A percentile compares a stretch with the other conserved stretches of the same genome.
Evolutionary conservation across 2,113 vertebrate species (phyloP).

Genomic region (Antidorcas marsupialis): DNA sequence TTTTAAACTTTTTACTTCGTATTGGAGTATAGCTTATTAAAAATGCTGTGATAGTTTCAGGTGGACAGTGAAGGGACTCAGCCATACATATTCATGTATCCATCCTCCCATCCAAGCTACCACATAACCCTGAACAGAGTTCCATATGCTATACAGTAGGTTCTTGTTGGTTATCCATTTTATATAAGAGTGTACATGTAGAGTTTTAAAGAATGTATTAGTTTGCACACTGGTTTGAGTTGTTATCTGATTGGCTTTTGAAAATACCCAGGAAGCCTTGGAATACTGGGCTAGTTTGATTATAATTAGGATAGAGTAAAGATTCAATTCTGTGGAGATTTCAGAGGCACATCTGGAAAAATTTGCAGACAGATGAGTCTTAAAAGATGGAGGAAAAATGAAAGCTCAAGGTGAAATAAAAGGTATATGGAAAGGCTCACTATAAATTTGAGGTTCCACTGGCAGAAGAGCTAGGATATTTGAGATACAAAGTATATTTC

Average conservation of each 20-base stretch:
- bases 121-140: not conserved
- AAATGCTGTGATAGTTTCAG: not conserved
- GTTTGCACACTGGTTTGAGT: not conserved
- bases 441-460: not conserved
- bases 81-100: not conserved
- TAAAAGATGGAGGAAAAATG: not conserved
- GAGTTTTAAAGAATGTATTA: not conserved
- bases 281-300: not conserved
- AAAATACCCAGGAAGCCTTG: not conserved
- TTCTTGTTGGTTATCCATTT: not conserved
- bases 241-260: not conserved
- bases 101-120: not conserved
- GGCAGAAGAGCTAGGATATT: not conserved
- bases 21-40: not conserved
- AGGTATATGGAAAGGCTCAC: not conserved
- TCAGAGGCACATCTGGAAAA: not conserved
- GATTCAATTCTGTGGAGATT: not conserved
- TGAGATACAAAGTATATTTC: not conserved
- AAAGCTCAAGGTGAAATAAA: not conserved
- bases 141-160: not conserved
- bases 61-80: not conserved
- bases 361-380: not conserved
- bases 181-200: not conserved
- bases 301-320: not conserved
- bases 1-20: not conserved